phyloP scores from a whole-genome alignment of 2,888 invertebrate species.

The Eupithecia abbreviata region DNA sequence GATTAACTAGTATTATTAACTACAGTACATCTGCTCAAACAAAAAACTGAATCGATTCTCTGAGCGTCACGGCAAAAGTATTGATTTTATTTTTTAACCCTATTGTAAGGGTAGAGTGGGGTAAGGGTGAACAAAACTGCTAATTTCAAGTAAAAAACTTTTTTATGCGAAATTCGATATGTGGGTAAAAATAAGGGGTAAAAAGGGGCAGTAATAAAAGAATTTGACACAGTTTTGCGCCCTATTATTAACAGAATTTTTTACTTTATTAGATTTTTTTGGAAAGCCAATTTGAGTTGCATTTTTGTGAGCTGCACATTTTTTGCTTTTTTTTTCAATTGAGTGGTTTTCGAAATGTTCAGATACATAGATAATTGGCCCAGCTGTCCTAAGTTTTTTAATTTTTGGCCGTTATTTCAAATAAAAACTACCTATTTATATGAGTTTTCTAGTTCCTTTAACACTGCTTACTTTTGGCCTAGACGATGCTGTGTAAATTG shows the following conservation, averaged over 20 bases:
- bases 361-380: background rate
- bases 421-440: no score
- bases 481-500: no score
- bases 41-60: constrained; percentile 34
- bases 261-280: background rate
- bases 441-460: no score
- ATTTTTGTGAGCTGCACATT: background rate
- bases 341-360: background rate
- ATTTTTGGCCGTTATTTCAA: background rate
- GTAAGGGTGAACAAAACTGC: constrained; percentile 44
- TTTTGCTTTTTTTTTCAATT: background rate
- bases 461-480: no score
- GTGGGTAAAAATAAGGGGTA: constrained; percentile 14
- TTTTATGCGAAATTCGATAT: constrained; percentile 35
- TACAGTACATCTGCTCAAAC: constrained; percentile 26
- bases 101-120: constrained; percentile 38
- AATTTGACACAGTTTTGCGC: constrained; percentile 10
- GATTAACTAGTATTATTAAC: constrained; percentile 2
- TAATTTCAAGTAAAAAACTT: constrained; percentile 42
- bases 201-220: constrained; percentile 40
- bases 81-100: constrained; percentile 43
- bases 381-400: background rate
- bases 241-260: constrained; percentile 19
- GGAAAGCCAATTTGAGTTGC: background rate
- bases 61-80: constrained; percentile 45